phyloP scores from a whole-genome alignment of 2,888 invertebrate species.

The Pachycephus smyrnensis region DNA sequence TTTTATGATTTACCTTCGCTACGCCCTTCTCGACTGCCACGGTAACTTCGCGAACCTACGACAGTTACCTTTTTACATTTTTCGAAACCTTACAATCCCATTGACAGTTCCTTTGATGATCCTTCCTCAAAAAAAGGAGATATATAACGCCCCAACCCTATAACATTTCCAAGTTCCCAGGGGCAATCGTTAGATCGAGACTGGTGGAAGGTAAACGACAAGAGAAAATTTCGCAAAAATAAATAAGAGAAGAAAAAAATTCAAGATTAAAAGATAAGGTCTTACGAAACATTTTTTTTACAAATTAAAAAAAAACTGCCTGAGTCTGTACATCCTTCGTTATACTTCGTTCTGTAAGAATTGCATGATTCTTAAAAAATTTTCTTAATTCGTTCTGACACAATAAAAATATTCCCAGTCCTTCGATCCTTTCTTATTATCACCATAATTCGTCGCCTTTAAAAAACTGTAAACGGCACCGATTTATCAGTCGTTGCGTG shows the following conservation, averaged over 20 bases:
- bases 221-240: too few species aligned
- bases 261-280: too few species aligned
- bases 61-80: background rate
- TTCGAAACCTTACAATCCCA: background rate
- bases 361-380: too few species aligned
- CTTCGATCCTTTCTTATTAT: background rate
- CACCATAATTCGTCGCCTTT: background rate
- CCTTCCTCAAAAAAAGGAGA: background rate
- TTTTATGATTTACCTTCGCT: background rate
- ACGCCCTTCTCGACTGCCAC: background rate
- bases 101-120: background rate
- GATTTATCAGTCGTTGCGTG: background rate
- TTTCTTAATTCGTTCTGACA: too few species aligned
- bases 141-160: background rate
- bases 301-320: background rate
- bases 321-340: background rate
- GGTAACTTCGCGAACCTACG: background rate
- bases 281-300: too few species aligned
- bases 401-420: too few species aligned
- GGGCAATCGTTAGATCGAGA: too few species aligned
- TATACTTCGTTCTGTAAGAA: too few species aligned
- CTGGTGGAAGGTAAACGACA: too few species aligned
- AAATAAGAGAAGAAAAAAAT: too few species aligned
- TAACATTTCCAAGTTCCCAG: background rate
- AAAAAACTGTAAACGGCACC: background rate